Percentiles rank a stretch among this genome's conserved stretches.
Conservation (phyloP, 2,888 invertebrate species). For the Allolobophora icterica region DNA sequence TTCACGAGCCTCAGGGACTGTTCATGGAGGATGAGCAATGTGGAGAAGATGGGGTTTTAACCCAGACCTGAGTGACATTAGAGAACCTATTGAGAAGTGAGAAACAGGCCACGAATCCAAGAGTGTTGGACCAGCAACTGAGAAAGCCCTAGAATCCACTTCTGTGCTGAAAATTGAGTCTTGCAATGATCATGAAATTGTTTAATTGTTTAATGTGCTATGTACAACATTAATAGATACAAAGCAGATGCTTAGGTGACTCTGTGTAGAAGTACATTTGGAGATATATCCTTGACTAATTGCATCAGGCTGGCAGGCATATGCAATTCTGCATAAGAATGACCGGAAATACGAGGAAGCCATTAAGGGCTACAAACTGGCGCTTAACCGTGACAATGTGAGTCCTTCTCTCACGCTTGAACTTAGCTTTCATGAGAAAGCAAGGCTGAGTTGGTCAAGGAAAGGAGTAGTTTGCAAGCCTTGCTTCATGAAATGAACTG, state of each 20-base stretch:
- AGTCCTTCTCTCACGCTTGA: background rate
- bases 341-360: slow-evolving; percentile 99
- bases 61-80: no score
- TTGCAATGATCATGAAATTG: no score
- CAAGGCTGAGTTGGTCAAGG: background rate
- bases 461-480: background rate
- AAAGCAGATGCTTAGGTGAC: background rate
- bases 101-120: no score
- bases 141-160: no score
- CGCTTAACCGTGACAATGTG: slow-evolving; percentile 93
- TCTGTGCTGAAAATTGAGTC: no score
- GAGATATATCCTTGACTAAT: background rate
- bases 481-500: background rate
- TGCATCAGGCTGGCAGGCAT: slow-evolving; percentile 88
- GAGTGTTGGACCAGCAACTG: no score
- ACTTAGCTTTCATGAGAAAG: background rate
- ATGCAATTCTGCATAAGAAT: slow-evolving; percentile 91
- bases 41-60: no score
- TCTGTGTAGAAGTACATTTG: background rate
- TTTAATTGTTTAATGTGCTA: no score
- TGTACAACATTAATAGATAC: no score
- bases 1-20: no score
- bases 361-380: slow-evolving; percentile 99
- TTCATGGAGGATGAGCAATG: no score
- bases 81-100: no score